These are phyloP conservation scores for Lepus townsendii DNA, from an alignment of 2,797 vertebrate genomes.

Conservation along the genomic window DNA sequence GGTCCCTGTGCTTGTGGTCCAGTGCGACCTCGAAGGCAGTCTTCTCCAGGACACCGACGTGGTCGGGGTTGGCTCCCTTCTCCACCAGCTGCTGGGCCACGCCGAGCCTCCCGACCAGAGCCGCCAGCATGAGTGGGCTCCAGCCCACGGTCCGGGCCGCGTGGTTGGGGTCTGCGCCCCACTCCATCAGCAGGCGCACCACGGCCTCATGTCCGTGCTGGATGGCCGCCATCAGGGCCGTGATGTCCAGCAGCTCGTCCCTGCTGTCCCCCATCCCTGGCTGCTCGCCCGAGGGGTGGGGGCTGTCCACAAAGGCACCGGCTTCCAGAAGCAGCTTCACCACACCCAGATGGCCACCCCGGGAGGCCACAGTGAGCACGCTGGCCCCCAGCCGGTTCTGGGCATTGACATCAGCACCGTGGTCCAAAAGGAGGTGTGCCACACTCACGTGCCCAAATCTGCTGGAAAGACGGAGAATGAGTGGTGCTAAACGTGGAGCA, in stretches of 20 bases:
- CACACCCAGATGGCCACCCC: slow-evolving; percentile 94
- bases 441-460: slow-evolving; percentile 96
- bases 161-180: slow-evolving; percentile 95
- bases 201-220: slow-evolving; percentile 95
- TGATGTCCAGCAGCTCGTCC: slow-evolving; percentile 92
- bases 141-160: slow-evolving; percentile 93
- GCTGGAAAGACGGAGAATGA: slow-evolving; percentile 52
- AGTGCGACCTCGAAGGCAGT: slow-evolving; percentile 96
- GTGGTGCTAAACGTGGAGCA: background rate
- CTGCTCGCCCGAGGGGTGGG: slow-evolving; percentile 90
- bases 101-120: slow-evolving; percentile 92
- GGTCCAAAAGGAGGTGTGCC: slow-evolving; percentile 96
- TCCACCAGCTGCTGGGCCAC: slow-evolving; percentile 95
- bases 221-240: slow-evolving; percentile 94
- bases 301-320: slow-evolving; percentile 94
- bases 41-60: slow-evolving; percentile 94
- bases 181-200: slow-evolving; percentile 94
- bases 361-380: slow-evolving; percentile 95
- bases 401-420: slow-evolving; percentile 96
- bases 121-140: slow-evolving; percentile 96
- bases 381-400: slow-evolving; percentile 96
- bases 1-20: slow-evolving; percentile 94
- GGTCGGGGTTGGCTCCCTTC: slow-evolving; percentile 96
- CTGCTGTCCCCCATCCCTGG: slow-evolving; percentile 88
- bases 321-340: slow-evolving; percentile 95